Evolutionary conservation across 2,888 invertebrate species (phyloP), one percentile per base, ranked within the genome.

Genomic region (Amphipoea oculea): DNA sequence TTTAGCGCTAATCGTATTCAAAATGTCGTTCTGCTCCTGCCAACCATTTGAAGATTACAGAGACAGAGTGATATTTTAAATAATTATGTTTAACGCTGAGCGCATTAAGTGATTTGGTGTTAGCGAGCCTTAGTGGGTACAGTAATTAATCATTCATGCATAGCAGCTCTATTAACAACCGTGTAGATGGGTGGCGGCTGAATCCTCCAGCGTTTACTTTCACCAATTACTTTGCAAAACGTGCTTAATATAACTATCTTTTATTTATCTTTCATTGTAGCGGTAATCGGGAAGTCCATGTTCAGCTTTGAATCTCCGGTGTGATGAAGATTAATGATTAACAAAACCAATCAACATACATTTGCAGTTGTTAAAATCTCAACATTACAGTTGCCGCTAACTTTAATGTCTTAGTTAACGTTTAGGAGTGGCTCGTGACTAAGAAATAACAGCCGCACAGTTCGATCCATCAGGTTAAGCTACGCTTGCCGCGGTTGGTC

Each of bases 281-380:
- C 9, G 12, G 57, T 60, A 14, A 4, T n/a, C 36, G 42, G 4
- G 2, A 54, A 54, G 1, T 17, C 51, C 51, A 40, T 5, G 17
- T 45, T n/a, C 5, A 51, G 66, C 11, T 40, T 29, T 45, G 51
- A 11, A 45, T 20, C 36, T n/a, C 17, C 12, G 40, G n/a, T 57
- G 20, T 36, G 14, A 45, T 51, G n/a, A 29, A 51, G 51, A 78
- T 79, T 62, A 62, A 79, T 62, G 42, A 9, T 29, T 60, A 62
- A 67, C 2, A 17, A 75, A 82, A 82, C 42, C 14, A 60, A 76
- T 76, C n/a, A 23, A 82, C 66, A 36, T 75, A 60, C 11, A 36
- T 62, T 67, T 4, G 14, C 0, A 7, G 6, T 42, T 36, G 23
- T 57, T 65, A 29, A 29, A 29, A 29, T 29, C 29, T 29, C 29